Base-by-base conservation (phyloP, 2,888 invertebrate genomes). In the Scaeva pyrastri region DNA sequence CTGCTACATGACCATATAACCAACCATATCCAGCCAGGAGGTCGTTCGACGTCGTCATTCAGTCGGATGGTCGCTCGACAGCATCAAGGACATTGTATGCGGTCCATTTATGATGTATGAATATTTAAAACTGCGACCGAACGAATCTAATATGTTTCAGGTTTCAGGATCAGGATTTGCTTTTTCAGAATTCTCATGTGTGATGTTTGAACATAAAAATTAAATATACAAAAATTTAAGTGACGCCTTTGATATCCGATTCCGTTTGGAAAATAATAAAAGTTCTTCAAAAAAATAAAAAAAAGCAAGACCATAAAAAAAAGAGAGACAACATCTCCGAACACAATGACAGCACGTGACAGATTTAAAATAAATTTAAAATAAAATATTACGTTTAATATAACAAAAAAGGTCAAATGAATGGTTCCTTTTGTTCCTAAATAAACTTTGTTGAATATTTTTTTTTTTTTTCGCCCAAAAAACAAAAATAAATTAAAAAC, bases 101-200 rank as follows among this genome's bases (percentile, higher is more conserved):
- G 74, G 74, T 84, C 79, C 84, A 84, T 84, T 84, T 79, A 45
- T 50, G 75, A 64, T 60, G 66, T 75, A 84, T 84, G 79, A 84
- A 84, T 84, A 84, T 84, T 84, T 79, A 71, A 79, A 82, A 55
- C 31, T 39, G 14, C 52, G 66, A 71, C 70, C 56, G 52, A 79
- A 66, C 26, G 39, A 71, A 70, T 66, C 64, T 43, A 66, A 58
- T 75, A 68, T 64, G 60, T 48, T 52, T 52, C 56, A 43, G 43
- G 60, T 48, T 52, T 52, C 56, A 43, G 43, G 21, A n/a, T 62
- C 68, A 68, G 68, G 68, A 68, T 52, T 68, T 41, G 12, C 39
- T 31, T 5, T 31, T 31, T 5, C 8, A 10, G 58, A 41, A 16
- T 12, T 21, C 21, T 6, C 16, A 1, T 48, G 45, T 45, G 50